Evolutionary conservation across 2,113 vertebrate species (phyloP), one percentile per base, ranked within the genome.

Genomic region (Grallaria varia): DNA sequence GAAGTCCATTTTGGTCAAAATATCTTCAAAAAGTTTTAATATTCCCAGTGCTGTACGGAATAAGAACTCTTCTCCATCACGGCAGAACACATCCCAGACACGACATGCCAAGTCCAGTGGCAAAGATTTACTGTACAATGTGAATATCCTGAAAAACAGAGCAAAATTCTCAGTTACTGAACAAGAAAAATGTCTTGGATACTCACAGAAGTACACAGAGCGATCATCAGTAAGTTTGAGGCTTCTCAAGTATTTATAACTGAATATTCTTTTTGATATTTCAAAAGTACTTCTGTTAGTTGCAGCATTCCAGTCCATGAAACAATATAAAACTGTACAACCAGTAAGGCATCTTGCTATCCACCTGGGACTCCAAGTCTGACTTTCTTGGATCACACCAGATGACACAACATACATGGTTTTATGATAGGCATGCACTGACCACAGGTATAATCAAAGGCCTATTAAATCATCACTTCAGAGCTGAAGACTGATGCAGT

Each of bases 71-170:
- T 99, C 99, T 6, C 99, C 98, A 10, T 99, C 99, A 2, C 99
- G 97, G 89, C 99, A 99, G 98, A 99, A 99, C 67, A 99, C 99
- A 21, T 99, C 99, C 99, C 99, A 99, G 47, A 99, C 98, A 22
- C 99, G 99, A 60, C 99, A 99, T 0, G 99, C 99, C 97, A 99
- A 96, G 97, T 99, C 99, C 49, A 99, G 95, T 2, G 99, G 99
- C 88, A 99, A 95, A 2, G 99, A 99, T 96, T 99, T 99, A 62
- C 99, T 99, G 95, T 99, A 99, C 88, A 99, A 92, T 2, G 99
- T 99, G 91, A 99, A 99, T 97, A 99, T 99, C 99, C 99, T 99
- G 95, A 55, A 95, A 58, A 62, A 50, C 12, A 81, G 12, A 82
- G 37, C 1, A 19, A 55, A 27, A 21, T 40, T 27, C 58, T 63